Evolutionary conservation across 2,797 vertebrate genomes (phyloP), one percentile per base, ranked within the genome.

Genomic region (Rhinoraja longicauda): DNA sequence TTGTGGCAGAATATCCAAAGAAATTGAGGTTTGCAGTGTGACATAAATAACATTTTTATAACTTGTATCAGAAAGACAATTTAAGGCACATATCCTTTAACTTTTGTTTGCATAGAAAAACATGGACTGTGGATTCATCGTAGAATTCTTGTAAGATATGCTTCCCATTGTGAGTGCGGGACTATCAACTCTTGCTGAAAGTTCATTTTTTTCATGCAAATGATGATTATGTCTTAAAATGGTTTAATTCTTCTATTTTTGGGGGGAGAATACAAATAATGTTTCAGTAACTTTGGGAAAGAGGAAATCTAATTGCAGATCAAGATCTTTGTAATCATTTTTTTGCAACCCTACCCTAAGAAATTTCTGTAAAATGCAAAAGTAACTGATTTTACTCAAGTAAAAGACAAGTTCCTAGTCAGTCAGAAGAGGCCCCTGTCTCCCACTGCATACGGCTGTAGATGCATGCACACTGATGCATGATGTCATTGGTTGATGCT

Each of bases 401-500:
- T 93, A 93, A 4, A 39, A 94, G 93, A 90, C 94, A 95, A 94
- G 93, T 94, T 95, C 94, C 94, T 93, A 93, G 94, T 95, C 96
- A 94, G 95, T 95, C 96, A 95, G 96, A 96, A 96, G 96, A 96
- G 96, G 95, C 96, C 96, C 95, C 95, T 96, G 95, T 94, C 95
- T 96, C 96, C 95, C 96, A 95, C 95, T 93, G 93, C 96, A 94
- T 94, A 93, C 32, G 95, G 94, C 94, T 95, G 95, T 94, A 53
- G 45, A 53, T 53, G 45, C 45, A 96, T 94, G 94, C 95, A 96
- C 95, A 94, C 96, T 95, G 95, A 95, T 96, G 95, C 95, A 95
- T 73, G 70, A 92, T 95, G 95, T 95, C 97, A 97, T 97, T 97
- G 97, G 97, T 96, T 97, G 96, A 21, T 73, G 96, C 95, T 95